Conservation (phyloP, 2,888 invertebrate species). For the Ennomos erosarius region DNA sequence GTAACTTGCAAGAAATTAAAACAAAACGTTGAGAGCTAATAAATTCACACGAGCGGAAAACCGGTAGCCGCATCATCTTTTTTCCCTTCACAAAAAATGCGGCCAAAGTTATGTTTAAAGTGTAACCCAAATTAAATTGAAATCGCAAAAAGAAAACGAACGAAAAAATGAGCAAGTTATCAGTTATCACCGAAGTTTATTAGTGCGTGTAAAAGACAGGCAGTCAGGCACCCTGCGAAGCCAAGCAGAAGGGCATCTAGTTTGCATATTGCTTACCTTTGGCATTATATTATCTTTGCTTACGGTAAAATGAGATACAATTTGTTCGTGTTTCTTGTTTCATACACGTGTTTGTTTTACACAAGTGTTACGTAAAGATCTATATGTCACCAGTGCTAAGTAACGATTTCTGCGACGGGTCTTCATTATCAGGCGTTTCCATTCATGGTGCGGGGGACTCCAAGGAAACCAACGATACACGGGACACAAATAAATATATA, state of each 20-base stretch:
- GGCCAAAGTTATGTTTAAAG: constrained; percentile 11
- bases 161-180: constrained; percentile 11
- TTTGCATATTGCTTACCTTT: constrained; percentile 33
- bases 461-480: no score
- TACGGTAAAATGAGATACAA: constrained; percentile 26
- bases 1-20: neutral
- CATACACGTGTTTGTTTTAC: no score
- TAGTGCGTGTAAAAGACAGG: constrained; percentile 11
- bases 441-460: no score
- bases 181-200: constrained; percentile 13
- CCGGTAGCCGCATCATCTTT: constrained; percentile 19
- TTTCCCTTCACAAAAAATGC: constrained; percentile 3
- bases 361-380: no score
- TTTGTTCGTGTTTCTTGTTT: no score
- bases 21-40: neutral
- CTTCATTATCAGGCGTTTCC: no score
- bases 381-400: no score
- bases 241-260: constrained; percentile 11
- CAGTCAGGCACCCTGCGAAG: constrained; percentile 12
- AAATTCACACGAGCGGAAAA: constrained; percentile 16
- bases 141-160: constrained; percentile 17
- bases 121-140: constrained; percentile 14
- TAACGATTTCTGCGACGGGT: no score
- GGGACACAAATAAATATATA: no score
- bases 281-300: constrained; percentile 6